Conservation (phyloP, 2,797 vertebrate species). For the Etheostoma perlongum region DNA sequence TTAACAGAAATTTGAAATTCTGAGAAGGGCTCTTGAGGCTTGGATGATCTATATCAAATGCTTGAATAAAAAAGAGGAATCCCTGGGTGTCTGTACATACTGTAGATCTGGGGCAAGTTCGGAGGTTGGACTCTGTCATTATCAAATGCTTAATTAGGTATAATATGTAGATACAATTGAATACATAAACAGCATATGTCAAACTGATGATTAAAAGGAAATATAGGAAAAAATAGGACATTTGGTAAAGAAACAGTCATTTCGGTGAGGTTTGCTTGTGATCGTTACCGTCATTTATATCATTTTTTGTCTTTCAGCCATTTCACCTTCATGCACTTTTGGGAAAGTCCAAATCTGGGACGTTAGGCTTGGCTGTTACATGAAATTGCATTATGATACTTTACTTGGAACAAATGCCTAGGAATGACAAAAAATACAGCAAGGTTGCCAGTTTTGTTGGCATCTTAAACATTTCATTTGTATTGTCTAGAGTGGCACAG, state of each 20-base stretch:
- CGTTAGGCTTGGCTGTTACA: not conserved
- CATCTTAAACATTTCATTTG: not conserved
- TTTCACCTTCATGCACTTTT: not conserved
- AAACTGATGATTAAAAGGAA: not conserved
- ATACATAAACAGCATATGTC: slow-evolving; percentile 2
- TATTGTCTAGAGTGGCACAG: slow-evolving; percentile 13
- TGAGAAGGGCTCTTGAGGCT: slow-evolving; percentile 45
- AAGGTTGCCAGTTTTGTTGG: slow-evolving; percentile 8
- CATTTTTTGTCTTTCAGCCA: not conserved
- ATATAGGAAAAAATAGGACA: not conserved
- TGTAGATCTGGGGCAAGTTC: slow-evolving; percentile 36
- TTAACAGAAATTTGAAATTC: slow-evolving; percentile 56
- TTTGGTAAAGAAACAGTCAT: not conserved
- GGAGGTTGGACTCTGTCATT: slow-evolving; percentile 37
- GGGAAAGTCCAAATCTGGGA: not conserved
- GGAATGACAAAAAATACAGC: slow-evolving; percentile 5
- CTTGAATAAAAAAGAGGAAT: slow-evolving; percentile 47
- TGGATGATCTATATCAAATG: slow-evolving; percentile 50
- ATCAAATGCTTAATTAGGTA: slow-evolving; percentile 47
- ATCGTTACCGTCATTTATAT: not conserved
- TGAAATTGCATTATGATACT: not conserved
- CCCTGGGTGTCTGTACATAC: slow-evolving; percentile 27
- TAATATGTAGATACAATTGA: slow-evolving; percentile 23
- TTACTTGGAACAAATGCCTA: not conserved
- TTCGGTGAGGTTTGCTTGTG: not conserved